Percentiles rank a stretch among this genome's conserved stretches.
Evolutionary conservation across 2,797 vertebrate species (phyloP).

Genomic region (Prionace glauca): DNA sequence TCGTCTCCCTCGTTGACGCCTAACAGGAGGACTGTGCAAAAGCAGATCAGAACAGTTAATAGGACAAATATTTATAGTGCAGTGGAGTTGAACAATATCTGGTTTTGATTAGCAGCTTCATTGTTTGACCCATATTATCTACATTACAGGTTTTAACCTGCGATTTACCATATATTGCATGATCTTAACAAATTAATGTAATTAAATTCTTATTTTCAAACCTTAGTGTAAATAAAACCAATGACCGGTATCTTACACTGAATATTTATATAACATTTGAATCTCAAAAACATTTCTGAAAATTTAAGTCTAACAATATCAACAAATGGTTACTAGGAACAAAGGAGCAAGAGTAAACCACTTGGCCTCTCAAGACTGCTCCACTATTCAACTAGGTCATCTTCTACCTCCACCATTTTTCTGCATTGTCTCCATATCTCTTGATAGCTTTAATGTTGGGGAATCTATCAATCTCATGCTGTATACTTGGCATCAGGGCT

Average conservation of each 20-base stretch:
- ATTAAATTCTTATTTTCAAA: neutral
- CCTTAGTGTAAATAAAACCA: neutral
- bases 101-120: neutral
- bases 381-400: too few species aligned
- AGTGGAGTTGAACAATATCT: neutral
- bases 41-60: constrained; percentile 19
- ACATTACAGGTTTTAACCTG: neutral
- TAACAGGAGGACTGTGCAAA: constrained; percentile 73
- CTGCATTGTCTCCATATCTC: too few species aligned
- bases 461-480: neutral
- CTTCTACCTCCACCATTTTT: too few species aligned
- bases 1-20: constrained; percentile 83
- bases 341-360: too few species aligned
- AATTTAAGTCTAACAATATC: neutral
- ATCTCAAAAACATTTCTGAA: neutral
- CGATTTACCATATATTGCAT: neutral
- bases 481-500: neutral
- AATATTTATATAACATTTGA: neutral
- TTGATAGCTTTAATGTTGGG: too few species aligned
- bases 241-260: neutral
- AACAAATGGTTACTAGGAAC: neutral
- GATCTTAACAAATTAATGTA: neutral
- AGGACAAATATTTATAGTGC: neutral
- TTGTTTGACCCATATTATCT: neutral
- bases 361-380: too few species aligned